phyloP scores from a whole-genome alignment of 2,113 vertebrate genomes.

The Xiphophorus maculatus region DNA sequence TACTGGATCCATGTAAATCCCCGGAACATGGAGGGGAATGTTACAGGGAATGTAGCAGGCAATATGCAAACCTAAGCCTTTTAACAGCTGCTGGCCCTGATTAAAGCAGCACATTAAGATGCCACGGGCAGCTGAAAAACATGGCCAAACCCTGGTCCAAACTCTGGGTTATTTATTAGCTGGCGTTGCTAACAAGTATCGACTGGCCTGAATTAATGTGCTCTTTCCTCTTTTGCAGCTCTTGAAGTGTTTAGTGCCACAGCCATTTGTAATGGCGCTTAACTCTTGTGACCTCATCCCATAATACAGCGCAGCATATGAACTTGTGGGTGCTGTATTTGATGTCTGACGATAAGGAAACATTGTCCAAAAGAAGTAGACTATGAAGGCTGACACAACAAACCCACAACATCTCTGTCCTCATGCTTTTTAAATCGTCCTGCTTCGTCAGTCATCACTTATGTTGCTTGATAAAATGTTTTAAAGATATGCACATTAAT shows the following conservation, averaged over 20 bases:
- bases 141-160: conserved; percentile 34
- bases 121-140: conserved; percentile 51
- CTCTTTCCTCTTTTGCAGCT: conserved; percentile 54
- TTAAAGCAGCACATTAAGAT: conserved; percentile 76
- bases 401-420: background rate
- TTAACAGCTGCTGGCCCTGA: conserved; percentile 58
- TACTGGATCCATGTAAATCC: conserved; percentile 63
- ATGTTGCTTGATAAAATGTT: too few species aligned
- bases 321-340: background rate
- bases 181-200: conserved; percentile 58
- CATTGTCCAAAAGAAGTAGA: background rate
- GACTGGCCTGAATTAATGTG: conserved; percentile 71
- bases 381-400: background rate
- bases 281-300: conserved; percentile 78
- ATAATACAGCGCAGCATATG: background rate
- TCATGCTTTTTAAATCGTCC: too few species aligned
- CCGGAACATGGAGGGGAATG: conserved; percentile 45
- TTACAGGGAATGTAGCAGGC: conserved; percentile 52
- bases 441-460: too few species aligned
- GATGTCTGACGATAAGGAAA: background rate
- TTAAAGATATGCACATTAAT: too few species aligned
- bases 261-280: conserved; percentile 70
- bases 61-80: conserved; percentile 57
- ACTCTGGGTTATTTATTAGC: conserved; percentile 68
- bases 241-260: conserved; percentile 74